Evolutionary conservation across 2,888 invertebrate genomes (phyloP).

Genomic region (Folsomia manolachei): DNA sequence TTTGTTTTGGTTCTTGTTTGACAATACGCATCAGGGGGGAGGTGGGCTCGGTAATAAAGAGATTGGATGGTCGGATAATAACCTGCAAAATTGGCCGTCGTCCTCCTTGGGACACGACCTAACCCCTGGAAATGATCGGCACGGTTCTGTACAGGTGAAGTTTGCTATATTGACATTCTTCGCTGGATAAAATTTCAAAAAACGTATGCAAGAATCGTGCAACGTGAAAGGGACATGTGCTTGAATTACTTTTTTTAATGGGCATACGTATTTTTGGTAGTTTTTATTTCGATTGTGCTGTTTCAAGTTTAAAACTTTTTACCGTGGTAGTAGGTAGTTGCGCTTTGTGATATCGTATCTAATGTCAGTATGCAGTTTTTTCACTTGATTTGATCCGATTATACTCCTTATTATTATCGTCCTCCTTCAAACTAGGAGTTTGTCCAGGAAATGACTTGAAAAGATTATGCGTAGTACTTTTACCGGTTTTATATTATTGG

Average conservation of each 20-base stretch:
- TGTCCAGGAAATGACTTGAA: too few relatives aligned
- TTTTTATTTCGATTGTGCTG: neutral
- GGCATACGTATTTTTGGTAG: neutral
- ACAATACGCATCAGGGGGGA: slow-evolving; percentile 53
- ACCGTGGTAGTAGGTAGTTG: too few relatives aligned
- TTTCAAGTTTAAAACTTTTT: too few relatives aligned
- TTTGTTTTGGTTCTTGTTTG: slow-evolving; percentile 24
- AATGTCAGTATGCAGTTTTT: too few relatives aligned
- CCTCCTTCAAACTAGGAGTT: too few relatives aligned
- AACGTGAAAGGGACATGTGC: neutral
- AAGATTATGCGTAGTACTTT: too few relatives aligned
- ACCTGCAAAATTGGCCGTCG: slow-evolving; percentile 55
- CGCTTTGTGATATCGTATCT: too few relatives aligned
- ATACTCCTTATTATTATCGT: too few relatives aligned
- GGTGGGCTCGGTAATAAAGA: slow-evolving; percentile 65
- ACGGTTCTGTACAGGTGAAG: slow-evolving; percentile 91
- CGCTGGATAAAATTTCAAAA: neutral
- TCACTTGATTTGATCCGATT: too few relatives aligned
- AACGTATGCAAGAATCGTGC: slow-evolving; percentile 1
- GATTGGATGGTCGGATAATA: slow-evolving; percentile 70
- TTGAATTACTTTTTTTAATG: neutral
- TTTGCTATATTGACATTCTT: slow-evolving; percentile 33
- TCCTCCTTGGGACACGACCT: slow-evolving; percentile 64
- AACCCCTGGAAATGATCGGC: slow-evolving; percentile 86
- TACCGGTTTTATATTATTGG: too few relatives aligned